Base-by-base conservation (phyloP, 2,888 invertebrate species). In the Aleiodes leptofemur region DNA sequence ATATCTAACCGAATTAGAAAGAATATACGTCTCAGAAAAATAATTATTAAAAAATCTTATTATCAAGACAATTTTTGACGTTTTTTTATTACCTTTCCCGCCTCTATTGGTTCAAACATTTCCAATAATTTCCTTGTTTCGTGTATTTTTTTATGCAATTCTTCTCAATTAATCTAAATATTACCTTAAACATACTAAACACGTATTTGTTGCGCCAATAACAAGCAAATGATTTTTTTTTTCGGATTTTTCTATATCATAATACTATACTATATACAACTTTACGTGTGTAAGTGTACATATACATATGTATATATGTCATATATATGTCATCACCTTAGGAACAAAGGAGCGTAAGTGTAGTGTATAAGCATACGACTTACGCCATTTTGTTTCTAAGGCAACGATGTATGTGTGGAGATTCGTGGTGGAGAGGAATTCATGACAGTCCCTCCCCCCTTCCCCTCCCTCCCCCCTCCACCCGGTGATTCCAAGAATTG, bases 51-150 rank as follows among this genome's bases (percentile, higher is more conserved):
- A 16, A 8, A 8, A 53, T 23, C n/a, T 68, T 13, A 13, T 16
- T 23, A 29, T 11, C 23, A 4, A 50, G 9, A 23, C 3, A 31
- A 51, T 51, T 31, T 31, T 34, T 38, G 43, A 59, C n/a, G n/a
- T n/a, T n/a, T 53, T 14, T 29, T 59, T 71, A 78, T 82, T 82
- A 89, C 89, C 86, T 87, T 86, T 80, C 88, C 88, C 77, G 86
- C 86, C 79, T 89, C 89, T 57, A 78, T 84, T 14, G 86, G 85
- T 76, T 89, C 89, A 76, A 86, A 88, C 89, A 89, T 89, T 72
- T 81, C 80, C 43, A 56, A 56, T 11, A 53, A 69, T 61, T 23
- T 68, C 38, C 23, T 68, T 29, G 29, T 50, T 66, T 11, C 23
- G 16, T 55, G 61, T 64, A 6, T 14, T 64, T 16, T 14, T 51